These are phyloP conservation scores for Brienomyrus longianalis DNA, from an alignment of 2,113 vertebrate genomes.

Conservation along the genomic window DNA sequence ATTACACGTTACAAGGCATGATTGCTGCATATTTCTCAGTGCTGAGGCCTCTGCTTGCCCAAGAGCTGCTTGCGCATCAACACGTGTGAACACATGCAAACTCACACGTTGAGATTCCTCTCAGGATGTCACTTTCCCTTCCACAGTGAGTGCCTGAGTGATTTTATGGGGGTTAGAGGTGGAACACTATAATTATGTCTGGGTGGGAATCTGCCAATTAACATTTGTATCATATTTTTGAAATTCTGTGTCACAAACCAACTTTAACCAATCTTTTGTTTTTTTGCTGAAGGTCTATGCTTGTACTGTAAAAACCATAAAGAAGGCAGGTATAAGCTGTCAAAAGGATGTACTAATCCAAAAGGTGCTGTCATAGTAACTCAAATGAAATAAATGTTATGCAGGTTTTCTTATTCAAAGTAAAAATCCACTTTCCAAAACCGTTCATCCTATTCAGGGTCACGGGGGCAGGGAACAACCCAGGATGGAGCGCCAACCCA, in stretches of 20 bases:
- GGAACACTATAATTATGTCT: not conserved
- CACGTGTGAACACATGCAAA: not conserved
- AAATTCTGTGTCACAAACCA: not conserved
- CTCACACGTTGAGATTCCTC: not conserved
- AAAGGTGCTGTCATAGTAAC: not conserved
- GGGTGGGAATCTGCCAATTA: not conserved
- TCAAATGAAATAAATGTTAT: not conserved
- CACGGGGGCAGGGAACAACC: too few relatives aligned
- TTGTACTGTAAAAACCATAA: not conserved
- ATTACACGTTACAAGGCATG: not conserved
- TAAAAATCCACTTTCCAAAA: not conserved
- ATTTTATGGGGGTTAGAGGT: not conserved
- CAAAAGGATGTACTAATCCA: not conserved
- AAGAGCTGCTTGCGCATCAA: not conserved
- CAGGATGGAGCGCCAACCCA: too few relatives aligned
- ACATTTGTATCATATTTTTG: not conserved
- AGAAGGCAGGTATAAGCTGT: not conserved
- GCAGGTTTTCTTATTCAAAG: not conserved
- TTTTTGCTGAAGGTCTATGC: not conserved
- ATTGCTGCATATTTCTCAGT: not conserved
- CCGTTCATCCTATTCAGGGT: too few relatives aligned
- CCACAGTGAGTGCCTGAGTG: not conserved
- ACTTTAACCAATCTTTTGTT: not conserved
- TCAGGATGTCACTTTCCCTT: not conserved
- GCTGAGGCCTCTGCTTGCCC: not conserved